phyloP scores from a whole-genome alignment of 2,797 vertebrate species.

The Squalus acanthias region DNA sequence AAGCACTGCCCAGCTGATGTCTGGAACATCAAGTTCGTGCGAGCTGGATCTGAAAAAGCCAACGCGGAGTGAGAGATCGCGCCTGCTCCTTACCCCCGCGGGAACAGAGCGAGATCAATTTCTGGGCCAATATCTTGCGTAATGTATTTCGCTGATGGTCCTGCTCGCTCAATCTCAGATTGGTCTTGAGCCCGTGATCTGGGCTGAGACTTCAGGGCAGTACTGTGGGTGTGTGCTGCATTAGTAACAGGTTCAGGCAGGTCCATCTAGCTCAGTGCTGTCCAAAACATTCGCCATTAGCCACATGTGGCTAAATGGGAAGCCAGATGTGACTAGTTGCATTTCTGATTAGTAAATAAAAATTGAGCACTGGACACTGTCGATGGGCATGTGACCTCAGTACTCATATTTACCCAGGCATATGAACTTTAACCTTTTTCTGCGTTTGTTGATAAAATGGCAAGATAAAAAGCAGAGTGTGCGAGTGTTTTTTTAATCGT shows the following conservation, averaged over 20 bases:
- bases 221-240: neutral
- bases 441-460: too few species aligned
- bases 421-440: too few species aligned
- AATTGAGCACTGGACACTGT: neutral
- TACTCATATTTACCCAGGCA: too few species aligned
- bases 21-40: too few species aligned
- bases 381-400: neutral
- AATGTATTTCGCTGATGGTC: neutral
- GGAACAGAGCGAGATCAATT: too few species aligned
- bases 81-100: too few species aligned
- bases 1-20: too few species aligned
- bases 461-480: too few species aligned
- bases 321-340: neutral
- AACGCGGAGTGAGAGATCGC: too few species aligned
- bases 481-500: too few species aligned
- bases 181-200: neutral
- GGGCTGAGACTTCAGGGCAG: neutral
- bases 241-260: neutral
- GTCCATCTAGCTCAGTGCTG: neutral
- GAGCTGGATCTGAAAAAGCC: too few species aligned
- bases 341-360: neutral
- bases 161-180: neutral
- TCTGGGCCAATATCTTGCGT: neutral
- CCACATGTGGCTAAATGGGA: neutral
- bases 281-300: neutral